phyloP scores from a whole-genome alignment of 2,888 invertebrate genomes.

The Monochamus alternatus region DNA sequence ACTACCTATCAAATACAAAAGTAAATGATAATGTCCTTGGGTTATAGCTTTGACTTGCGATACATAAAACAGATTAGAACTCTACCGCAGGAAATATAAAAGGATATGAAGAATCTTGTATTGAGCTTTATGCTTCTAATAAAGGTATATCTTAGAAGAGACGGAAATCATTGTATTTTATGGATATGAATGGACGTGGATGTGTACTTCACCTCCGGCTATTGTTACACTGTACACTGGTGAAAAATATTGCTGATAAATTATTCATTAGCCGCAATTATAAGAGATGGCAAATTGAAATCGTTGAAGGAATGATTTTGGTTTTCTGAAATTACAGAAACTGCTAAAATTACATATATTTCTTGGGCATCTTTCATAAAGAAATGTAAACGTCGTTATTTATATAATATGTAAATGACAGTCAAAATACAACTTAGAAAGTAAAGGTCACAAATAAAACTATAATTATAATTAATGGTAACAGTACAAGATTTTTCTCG shows the following conservation, averaged over 20 bases:
- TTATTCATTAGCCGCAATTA: slow-evolving; percentile 28
- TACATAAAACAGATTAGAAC: background rate
- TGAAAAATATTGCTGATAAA: slow-evolving; percentile 15
- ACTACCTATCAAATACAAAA: no score
- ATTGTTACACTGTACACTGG: slow-evolving; percentile 19
- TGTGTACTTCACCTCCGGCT: slow-evolving; percentile 33
- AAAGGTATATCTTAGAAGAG: background rate
- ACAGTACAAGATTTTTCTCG: background rate
- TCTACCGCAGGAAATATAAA: background rate
- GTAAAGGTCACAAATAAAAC: background rate
- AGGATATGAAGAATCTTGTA: background rate
- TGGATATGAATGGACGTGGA: slow-evolving; percentile 7
- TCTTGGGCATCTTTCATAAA: no score
- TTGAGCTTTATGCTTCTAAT: background rate
- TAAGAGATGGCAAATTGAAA: background rate
- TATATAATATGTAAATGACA: background rate
- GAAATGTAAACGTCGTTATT: no score
- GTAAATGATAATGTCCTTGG: no score
- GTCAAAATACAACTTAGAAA: background rate
- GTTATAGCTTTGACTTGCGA: no score
- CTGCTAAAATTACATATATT: background rate
- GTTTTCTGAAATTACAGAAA: background rate
- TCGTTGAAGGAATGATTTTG: background rate
- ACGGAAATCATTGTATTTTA: slow-evolving; percentile 29
- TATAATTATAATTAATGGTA: background rate